These are phyloP conservation scores for Drosophila parvula DNA, from an alignment of 1,140 invertebrate genomes.

Conservation along the genomic window DNA sequence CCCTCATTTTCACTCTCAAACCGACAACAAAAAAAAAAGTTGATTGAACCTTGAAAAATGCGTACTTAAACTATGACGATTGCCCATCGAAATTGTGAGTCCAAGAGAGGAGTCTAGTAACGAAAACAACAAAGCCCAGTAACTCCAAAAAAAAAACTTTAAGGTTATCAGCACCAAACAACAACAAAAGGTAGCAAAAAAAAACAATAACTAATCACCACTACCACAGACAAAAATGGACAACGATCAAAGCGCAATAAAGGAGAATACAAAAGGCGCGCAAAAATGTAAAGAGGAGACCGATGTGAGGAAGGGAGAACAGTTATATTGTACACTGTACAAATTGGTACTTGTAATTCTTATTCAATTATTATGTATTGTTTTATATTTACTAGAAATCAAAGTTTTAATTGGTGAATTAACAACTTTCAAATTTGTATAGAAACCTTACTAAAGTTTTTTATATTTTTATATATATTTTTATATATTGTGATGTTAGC, in stretches of 20 bases:
- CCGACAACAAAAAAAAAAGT: conserved; percentile 46
- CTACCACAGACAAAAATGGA: conserved; percentile 19
- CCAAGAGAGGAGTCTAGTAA: conserved; percentile 4
- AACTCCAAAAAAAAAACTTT: conserved; percentile 33
- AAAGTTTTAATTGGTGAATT: too few relatives aligned
- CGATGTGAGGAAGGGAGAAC: conserved; percentile 28
- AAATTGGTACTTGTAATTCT: not conserved
- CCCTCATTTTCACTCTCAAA: conserved; percentile 6
- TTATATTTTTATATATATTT: too few relatives aligned
- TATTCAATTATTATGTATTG: not conserved
- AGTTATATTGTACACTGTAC: conserved; percentile 27
- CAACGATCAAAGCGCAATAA: conserved; percentile 49
- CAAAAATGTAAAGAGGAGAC: conserved; percentile 47
- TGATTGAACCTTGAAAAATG: conserved; percentile 75
- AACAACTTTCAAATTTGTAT: too few relatives aligned
- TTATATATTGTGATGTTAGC: too few relatives aligned
- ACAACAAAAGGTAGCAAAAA: conserved; percentile 38
- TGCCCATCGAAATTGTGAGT: conserved; percentile 36
- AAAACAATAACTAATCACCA: conserved; percentile 38
- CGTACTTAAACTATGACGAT: conserved; percentile 51
- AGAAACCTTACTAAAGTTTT: too few relatives aligned
- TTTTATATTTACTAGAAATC: not conserved
- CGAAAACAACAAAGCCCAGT: conserved; percentile 4
- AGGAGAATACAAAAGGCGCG: conserved; percentile 53
- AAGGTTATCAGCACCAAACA: conserved; percentile 63